These are phyloP conservation scores for Drosophila erecta DNA, from an alignment of 1,140 invertebrate genomes.

Conservation along the genomic window DNA sequence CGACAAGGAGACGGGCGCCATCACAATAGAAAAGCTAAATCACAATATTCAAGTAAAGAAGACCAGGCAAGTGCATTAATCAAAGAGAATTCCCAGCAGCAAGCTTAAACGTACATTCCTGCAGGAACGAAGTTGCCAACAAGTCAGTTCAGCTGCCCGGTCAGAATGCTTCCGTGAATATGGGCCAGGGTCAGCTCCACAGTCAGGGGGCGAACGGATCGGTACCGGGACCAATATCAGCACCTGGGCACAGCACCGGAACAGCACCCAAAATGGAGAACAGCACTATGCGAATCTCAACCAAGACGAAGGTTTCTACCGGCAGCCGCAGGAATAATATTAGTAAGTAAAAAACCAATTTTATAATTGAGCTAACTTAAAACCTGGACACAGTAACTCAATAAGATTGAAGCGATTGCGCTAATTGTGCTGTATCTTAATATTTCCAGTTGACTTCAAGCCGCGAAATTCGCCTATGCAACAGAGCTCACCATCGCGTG, in stretches of 20 bases:
- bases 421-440: background rate
- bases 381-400: no score
- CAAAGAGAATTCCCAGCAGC: background rate
- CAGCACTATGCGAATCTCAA: constrained; percentile 77
- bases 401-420: background rate
- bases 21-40: constrained; percentile 95
- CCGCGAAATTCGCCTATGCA: constrained; percentile 83
- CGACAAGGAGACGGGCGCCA: constrained; percentile 95
- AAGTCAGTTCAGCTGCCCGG: constrained; percentile 74
- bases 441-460: constrained; percentile 77
- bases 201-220: constrained; percentile 26
- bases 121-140: constrained; percentile 74
- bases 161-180: constrained; percentile 42
- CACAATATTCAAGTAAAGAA: constrained; percentile 97
- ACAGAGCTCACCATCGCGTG: constrained; percentile 79
- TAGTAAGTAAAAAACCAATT: constrained; percentile 50
- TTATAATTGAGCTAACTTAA: no score
- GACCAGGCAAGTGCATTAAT: constrained; percentile 88
- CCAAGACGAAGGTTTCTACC: constrained; percentile 84
- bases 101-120: constrained; percentile 5
- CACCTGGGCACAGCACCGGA: constrained; percentile 54
- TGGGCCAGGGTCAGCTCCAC: constrained; percentile 9
- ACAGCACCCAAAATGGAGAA: constrained; percentile 74
- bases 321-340: constrained; percentile 82
- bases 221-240: constrained; percentile 6